These are phyloP conservation scores for Cephus sareptanus DNA, from an alignment of 2,888 invertebrate species.

Conservation along the genomic window DNA sequence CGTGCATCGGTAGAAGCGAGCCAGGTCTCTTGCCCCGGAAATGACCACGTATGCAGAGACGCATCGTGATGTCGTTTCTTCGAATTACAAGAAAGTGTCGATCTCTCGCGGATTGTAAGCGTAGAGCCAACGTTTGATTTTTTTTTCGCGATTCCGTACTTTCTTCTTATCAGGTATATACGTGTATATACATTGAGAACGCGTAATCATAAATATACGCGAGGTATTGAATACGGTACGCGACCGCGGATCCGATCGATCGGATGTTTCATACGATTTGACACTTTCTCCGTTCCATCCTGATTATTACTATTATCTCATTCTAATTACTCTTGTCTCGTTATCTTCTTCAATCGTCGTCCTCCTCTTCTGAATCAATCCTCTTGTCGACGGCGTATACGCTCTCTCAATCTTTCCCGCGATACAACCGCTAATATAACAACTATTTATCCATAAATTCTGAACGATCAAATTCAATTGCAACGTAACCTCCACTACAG, in stretches of 20 bases:
- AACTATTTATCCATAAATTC: conserved; percentile 65
- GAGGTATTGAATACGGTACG: neutral
- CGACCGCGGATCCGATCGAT: neutral
- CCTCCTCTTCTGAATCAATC: neutral
- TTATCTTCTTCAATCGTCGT: neutral
- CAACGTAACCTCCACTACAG: conserved; percentile 60
- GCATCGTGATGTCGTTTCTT: neutral
- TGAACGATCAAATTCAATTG: conserved; percentile 67
- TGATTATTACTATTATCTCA: neutral
- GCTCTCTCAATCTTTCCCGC: conserved; percentile 38
- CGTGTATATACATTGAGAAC: neutral
- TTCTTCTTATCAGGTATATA: neutral
- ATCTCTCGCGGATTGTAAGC: neutral
- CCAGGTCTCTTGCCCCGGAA: neutral
- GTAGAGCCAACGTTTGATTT: neutral
- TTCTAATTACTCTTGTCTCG: neutral
- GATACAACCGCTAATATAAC: conserved; percentile 63
- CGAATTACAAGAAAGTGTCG: neutral
- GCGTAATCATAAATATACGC: neutral
- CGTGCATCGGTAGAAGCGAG: neutral
- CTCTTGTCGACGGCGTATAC: conserved; percentile 23
- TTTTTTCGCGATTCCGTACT: neutral
- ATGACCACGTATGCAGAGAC: neutral
- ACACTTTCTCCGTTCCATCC: neutral
- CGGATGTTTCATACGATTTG: neutral